Evolutionary conservation across 1,140 invertebrate species (phyloP).

Genomic region (Adelges cooleyi): DNA sequence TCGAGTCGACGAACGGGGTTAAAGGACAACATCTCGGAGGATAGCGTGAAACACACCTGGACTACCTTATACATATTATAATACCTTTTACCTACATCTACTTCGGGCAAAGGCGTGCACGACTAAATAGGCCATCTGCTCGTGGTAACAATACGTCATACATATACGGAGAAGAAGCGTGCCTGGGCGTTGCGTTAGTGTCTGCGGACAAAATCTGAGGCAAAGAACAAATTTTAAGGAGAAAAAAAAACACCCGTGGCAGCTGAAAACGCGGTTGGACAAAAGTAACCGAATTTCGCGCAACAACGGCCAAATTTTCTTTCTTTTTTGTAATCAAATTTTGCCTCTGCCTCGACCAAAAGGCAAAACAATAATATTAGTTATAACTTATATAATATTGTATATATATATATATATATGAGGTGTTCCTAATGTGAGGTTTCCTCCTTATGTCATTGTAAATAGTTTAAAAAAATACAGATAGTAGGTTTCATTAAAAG

Average conservation of each 20-base stretch:
- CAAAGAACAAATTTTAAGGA: constrained; percentile 5
- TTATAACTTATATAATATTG: background rate
- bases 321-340: no score
- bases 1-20: constrained; percentile 7
- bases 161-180: constrained; percentile 11
- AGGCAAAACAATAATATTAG: no score
- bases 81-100: no score
- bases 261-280: background rate
- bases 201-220: no score
- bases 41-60: constrained; percentile 12
- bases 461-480: no score
- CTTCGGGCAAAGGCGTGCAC: background rate
- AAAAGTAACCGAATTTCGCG: background rate
- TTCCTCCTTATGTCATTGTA: background rate
- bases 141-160: background rate
- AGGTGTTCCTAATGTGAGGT: no score
- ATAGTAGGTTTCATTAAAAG: no score
- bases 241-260: background rate
- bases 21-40: constrained; percentile 5
- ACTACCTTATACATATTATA: no score
- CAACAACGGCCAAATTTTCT: no score
- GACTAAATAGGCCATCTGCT: constrained; percentile 14
- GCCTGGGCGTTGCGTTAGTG: constrained; percentile 11
- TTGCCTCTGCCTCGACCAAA: no score
- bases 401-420: no score